These are phyloP conservation scores for Eurytemora carolleeae DNA, from an alignment of 1,140 invertebrate species.

Conservation along the genomic window DNA sequence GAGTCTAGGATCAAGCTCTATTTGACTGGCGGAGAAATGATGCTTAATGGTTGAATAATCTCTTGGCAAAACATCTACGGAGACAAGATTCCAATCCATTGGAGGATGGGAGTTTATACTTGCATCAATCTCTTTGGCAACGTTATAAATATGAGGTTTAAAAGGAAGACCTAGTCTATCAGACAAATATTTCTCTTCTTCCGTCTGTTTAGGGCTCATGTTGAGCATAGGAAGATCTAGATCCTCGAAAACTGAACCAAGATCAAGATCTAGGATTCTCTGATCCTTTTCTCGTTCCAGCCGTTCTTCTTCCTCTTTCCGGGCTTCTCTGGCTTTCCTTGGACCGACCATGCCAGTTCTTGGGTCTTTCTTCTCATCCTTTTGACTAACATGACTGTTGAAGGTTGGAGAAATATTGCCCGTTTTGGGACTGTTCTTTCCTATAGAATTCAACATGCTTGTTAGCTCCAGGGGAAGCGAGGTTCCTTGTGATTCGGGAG, in stretches of 20 bases:
- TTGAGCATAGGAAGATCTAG: not conserved
- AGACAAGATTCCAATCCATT: not conserved
- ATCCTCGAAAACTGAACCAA: not conserved
- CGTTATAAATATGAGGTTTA: not conserved
- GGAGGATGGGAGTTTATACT: slow-evolving; percentile 1
- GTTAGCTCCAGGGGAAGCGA: too few species aligned
- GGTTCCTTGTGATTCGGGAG: too few species aligned
- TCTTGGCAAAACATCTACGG: not conserved
- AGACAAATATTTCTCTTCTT: not conserved
- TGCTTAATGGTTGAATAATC: slow-evolving; percentile 10
- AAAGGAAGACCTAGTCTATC: slow-evolving; percentile 2
- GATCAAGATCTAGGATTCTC: not conserved
- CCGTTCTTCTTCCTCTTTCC: not conserved
- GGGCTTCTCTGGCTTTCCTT: not conserved
- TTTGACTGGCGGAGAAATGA: not conserved
- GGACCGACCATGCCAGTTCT: not conserved
- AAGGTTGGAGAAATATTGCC: not conserved
- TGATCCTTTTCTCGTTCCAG: not conserved
- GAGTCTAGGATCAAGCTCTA: slow-evolving; percentile 9
- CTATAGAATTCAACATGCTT: too few species aligned
- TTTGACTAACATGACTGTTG: not conserved
- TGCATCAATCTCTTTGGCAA: slow-evolving; percentile 10
- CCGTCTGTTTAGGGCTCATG: not conserved
- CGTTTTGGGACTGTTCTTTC: too few species aligned
- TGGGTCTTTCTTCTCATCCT: not conserved